A percentile compares a stretch with the other conserved stretches of the same genome.
Conservation (phyloP, 2,888 invertebrate species). For the Campaea margaritaria region DNA sequence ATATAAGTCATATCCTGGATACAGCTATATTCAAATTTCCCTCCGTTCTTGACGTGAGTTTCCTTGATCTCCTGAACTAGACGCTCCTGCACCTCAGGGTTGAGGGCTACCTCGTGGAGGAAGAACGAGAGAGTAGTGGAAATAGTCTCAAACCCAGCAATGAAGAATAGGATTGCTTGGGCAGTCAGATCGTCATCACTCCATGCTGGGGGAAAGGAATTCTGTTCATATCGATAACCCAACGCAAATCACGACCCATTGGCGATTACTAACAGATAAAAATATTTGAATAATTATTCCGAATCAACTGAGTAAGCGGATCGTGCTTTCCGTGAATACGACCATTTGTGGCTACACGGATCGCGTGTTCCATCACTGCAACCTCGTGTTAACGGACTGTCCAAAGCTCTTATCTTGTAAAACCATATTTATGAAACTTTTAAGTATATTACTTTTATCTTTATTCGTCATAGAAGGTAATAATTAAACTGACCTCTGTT, state of each 20-base stretch:
- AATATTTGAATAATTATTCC: too few species aligned
- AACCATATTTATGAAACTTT: too few species aligned
- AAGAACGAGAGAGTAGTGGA: slow-evolving; percentile 78
- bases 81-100: slow-evolving; percentile 84
- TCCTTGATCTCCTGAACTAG: slow-evolving; percentile 83
- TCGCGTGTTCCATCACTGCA: too few species aligned
- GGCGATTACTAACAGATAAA: too few species aligned
- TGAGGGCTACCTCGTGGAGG: slow-evolving; percentile 83
- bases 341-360: too few species aligned
- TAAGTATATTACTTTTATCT: not conserved
- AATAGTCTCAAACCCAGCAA: slow-evolving; percentile 84
- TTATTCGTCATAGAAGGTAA: not conserved
- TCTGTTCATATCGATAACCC: not conserved
- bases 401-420: too few species aligned
- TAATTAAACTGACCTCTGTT: slow-evolving; percentile 45
- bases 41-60: slow-evolving; percentile 65
- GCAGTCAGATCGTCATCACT: slow-evolving; percentile 71
- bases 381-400: too few species aligned
- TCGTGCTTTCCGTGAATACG: too few species aligned
- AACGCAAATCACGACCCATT: too few species aligned
- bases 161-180: slow-evolving; percentile 82
- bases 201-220: slow-evolving; percentile 55
- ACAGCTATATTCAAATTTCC: slow-evolving; percentile 77
- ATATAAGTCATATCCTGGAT: slow-evolving; percentile 84
- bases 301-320: too few species aligned